A percentile compares a stretch with the other conserved stretches of the same genome.
Evolutionary conservation across 2,113 vertebrate genomes (phyloP).

Genomic region (Psammodynastes pulverulentus): DNA sequence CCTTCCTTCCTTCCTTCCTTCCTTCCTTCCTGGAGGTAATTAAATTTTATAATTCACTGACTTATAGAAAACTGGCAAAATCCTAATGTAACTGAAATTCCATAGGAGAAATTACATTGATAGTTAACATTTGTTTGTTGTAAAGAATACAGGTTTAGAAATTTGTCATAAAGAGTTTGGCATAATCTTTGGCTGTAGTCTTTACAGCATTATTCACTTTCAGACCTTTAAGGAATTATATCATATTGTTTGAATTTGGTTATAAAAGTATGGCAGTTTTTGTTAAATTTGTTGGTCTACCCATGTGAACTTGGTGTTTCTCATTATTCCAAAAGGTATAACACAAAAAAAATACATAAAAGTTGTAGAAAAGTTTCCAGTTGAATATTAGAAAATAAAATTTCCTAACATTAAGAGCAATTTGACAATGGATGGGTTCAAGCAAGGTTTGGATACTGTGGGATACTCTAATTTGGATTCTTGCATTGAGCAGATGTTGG

Average conservation of each 20-base stretch:
- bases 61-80: not conserved
- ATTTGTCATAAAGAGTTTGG: not conserved
- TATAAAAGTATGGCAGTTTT: not conserved
- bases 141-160: not conserved
- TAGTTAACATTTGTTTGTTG: not conserved
- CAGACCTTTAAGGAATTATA: not conserved
- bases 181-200: not conserved
- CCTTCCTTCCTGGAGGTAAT: not conserved
- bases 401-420: not conserved
- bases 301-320: not conserved
- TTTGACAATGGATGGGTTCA: not conserved
- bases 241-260: not conserved
- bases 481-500: not conserved
- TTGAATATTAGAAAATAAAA: not conserved
- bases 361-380: not conserved
- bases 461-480: not conserved
- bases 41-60: not conserved
- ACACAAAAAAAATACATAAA: not conserved
- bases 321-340: not conserved
- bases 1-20: too few relatives aligned
- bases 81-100: not conserved
- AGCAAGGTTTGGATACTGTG: not conserved
- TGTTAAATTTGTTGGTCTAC: not conserved
- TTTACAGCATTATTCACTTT: not conserved
- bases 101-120: not conserved